Conservation (phyloP, 2,113 vertebrate genomes). For the Pandion haliaetus region DNA sequence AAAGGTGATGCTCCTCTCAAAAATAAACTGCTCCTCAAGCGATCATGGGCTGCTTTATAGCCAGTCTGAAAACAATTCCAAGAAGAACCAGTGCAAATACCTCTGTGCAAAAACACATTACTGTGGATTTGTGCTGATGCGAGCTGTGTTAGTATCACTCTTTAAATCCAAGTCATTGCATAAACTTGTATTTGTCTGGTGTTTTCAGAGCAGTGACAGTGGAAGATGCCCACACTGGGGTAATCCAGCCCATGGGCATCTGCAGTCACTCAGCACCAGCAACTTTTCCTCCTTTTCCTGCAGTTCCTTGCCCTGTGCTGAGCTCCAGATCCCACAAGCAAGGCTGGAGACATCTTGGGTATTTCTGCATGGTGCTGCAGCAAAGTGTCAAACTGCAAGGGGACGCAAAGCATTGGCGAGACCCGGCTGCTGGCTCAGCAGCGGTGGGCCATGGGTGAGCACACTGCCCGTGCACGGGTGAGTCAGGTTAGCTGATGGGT, state of each 20-base stretch:
- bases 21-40: not conserved
- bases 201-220: not conserved
- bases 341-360: not conserved
- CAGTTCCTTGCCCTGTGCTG: not conserved
- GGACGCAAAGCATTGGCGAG: not conserved
- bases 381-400: not conserved
- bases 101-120: not conserved
- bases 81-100: not conserved
- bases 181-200: too few relatives aligned
- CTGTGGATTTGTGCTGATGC: not conserved
- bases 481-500: not conserved
- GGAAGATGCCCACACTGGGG: not conserved
- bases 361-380: not conserved
- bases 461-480: accelerated
- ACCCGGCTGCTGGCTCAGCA: not conserved
- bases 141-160: not conserved
- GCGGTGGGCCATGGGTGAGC: accelerated
- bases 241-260: not conserved
- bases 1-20: not conserved
- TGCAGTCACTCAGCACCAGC: not conserved
- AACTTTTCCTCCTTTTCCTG: not conserved
- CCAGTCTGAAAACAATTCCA: not conserved
- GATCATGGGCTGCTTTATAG: not conserved
- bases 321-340: accelerated
- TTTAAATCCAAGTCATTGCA: not conserved